These are phyloP conservation scores for Echeneis naucrates DNA, from an alignment of 2,797 vertebrate species.

Conservation along the genomic window DNA sequence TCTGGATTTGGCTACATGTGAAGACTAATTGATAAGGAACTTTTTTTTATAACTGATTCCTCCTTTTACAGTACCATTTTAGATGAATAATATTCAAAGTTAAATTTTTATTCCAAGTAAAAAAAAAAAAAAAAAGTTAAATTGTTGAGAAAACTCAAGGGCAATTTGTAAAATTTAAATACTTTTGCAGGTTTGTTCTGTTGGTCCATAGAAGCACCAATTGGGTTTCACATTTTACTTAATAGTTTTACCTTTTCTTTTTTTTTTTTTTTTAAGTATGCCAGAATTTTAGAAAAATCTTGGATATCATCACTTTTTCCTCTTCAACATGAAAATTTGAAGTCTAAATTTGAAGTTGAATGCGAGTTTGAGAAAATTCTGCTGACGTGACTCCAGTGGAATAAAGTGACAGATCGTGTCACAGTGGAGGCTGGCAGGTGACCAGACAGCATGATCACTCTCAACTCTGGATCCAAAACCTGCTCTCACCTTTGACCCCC, in stretches of 20 bases:
- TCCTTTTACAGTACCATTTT: no score
- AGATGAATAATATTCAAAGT: no score
- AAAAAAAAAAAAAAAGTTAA: no score
- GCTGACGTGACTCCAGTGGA: conserved; percentile 38
- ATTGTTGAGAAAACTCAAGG: no score
- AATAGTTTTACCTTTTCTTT: no score
- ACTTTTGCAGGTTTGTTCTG: not conserved
- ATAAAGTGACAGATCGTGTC: conserved; percentile 50
- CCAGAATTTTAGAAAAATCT: not conserved
- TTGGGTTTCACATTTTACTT: not conserved
- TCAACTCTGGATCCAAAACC: conserved; percentile 30
- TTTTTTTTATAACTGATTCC: no score
- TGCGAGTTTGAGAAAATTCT: no score
- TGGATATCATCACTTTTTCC: not conserved
- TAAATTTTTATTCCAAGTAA: no score
- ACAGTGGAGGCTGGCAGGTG: conserved; percentile 38
- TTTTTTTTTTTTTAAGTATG: not conserved
- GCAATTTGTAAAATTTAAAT: no score
- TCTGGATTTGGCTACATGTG: no score
- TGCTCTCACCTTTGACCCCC: conserved; percentile 40
- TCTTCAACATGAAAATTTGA: not conserved
- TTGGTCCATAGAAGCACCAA: not conserved
- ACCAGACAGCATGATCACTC: conserved; percentile 32
- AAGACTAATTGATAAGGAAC: no score
- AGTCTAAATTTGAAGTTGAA: no score